Conservation (phyloP, 2,113 vertebrate species). For the Cricetomys ansorgei region DNA sequence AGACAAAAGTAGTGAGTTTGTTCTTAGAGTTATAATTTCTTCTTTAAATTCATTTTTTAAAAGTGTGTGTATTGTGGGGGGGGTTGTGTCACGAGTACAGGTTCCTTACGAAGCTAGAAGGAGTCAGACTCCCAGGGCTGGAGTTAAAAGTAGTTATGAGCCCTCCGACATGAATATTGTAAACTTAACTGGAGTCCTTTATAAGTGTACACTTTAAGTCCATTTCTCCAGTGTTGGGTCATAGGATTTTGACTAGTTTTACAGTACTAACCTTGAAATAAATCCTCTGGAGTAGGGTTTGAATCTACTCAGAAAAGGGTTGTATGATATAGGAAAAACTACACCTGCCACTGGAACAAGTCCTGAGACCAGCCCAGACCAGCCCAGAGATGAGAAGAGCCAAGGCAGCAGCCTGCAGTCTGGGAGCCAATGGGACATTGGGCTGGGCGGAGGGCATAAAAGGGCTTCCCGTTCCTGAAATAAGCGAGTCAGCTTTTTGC, state of each 20-base stretch:
- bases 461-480: too few species aligned
- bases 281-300: neutral
- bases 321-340: too few species aligned
- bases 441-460: too few species aligned
- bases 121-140: neutral
- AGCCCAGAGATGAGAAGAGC: too few species aligned
- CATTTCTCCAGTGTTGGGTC: neutral
- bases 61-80: neutral
- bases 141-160: neutral
- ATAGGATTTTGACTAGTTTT: neutral
- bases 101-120: neutral
- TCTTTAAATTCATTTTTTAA: neutral
- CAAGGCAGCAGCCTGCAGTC: too few species aligned
- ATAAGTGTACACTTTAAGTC: neutral
- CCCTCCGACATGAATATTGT: neutral
- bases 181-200: neutral
- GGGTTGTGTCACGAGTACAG: neutral
- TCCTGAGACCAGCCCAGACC: too few species aligned
- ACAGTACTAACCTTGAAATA: neutral
- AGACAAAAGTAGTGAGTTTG: neutral
- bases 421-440: too few species aligned
- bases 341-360: too few species aligned
- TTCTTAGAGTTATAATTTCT: neutral
- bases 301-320: neutral
- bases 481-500: too few species aligned